These are phyloP conservation scores for Chelonia mydas DNA, from an alignment of 2,797 vertebrate genomes.

Conservation along the genomic window DNA sequence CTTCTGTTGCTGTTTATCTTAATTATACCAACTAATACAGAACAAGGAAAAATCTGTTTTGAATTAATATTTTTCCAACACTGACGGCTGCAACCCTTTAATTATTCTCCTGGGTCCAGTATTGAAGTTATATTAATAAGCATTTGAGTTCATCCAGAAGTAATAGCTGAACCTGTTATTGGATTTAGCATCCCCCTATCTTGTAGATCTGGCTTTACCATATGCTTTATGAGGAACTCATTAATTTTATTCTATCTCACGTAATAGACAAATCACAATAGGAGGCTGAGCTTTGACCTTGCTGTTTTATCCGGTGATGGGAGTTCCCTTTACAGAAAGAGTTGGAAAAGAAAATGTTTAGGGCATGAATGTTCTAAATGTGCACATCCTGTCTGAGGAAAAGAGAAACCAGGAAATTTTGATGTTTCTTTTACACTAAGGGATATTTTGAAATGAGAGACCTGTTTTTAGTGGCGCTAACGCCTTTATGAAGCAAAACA, in stretches of 20 bases:
- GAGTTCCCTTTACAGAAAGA: background rate
- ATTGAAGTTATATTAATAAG: conserved; percentile 12
- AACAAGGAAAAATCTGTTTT: background rate
- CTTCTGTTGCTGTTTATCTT: background rate
- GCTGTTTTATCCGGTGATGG: background rate
- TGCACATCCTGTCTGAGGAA: background rate
- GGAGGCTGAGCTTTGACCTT: background rate
- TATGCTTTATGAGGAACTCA: background rate
- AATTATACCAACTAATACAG: background rate
- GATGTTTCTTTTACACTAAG: background rate
- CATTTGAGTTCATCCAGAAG: conserved; percentile 4
- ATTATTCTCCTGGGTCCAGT: conserved; percentile 22
- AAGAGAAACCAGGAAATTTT: background rate
- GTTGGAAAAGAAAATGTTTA: background rate
- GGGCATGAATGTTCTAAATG: background rate
- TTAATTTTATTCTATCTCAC: accelerated
- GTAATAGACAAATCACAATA: accelerated
- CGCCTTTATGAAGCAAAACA: background rate
- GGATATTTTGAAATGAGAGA: background rate
- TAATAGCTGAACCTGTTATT: background rate
- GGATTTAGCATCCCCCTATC: background rate
- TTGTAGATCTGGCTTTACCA: background rate
- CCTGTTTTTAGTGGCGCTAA: accelerated
- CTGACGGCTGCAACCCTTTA: background rate
- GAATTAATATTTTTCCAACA: background rate